These are phyloP conservation scores for Rhinichthys klamathensis DNA, from an alignment of 2,113 vertebrate species.

Conservation along the genomic window DNA sequence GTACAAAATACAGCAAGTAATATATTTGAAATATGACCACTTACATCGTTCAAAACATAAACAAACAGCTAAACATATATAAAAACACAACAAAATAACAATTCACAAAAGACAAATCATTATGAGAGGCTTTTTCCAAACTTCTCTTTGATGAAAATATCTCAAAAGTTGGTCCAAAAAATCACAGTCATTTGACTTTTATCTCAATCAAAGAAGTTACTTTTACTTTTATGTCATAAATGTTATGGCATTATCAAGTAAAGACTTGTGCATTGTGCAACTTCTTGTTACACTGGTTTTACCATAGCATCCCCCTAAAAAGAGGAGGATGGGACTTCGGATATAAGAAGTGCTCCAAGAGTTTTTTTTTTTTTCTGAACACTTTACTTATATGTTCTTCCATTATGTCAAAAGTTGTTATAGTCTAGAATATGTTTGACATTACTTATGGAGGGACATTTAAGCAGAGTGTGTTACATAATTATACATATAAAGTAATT, in stretches of 20 bases:
- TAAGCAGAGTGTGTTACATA: slow-evolving; percentile 49
- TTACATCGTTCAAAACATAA: slow-evolving; percentile 46
- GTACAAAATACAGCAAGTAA: slow-evolving; percentile 56
- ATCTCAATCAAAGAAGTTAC: slow-evolving; percentile 78
- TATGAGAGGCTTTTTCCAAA: slow-evolving; percentile 60
- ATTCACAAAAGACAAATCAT: slow-evolving; percentile 67
- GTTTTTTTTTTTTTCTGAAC: slow-evolving; percentile 21
- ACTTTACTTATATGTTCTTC: slow-evolving; percentile 49
- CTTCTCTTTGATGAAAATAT: slow-evolving; percentile 57
- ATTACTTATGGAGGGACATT: slow-evolving; percentile 43
- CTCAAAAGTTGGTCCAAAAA: slow-evolving; percentile 68
- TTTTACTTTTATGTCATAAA: slow-evolving; percentile 85
- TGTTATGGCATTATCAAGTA: slow-evolving; percentile 85
- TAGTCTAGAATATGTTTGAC: slow-evolving; percentile 28
- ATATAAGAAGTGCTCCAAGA: slow-evolving; percentile 60
- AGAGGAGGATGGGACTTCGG: slow-evolving; percentile 61
- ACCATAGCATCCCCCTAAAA: slow-evolving; percentile 67
- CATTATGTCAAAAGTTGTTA: slow-evolving; percentile 30
- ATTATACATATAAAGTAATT: slow-evolving; percentile 42
- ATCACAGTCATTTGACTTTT: slow-evolving; percentile 59
- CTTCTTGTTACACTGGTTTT: slow-evolving; percentile 66
- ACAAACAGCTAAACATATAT: slow-evolving; percentile 51
- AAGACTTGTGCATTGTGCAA: slow-evolving; percentile 71
- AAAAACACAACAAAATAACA: slow-evolving; percentile 50
- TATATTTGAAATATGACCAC: slow-evolving; percentile 51